Percentiles rank a stretch among this genome's conserved stretches.
These are phyloP conservation scores for Leptogaster cylindrica DNA, from an alignment of 2,888 invertebrate species.

Conservation along the genomic window DNA sequence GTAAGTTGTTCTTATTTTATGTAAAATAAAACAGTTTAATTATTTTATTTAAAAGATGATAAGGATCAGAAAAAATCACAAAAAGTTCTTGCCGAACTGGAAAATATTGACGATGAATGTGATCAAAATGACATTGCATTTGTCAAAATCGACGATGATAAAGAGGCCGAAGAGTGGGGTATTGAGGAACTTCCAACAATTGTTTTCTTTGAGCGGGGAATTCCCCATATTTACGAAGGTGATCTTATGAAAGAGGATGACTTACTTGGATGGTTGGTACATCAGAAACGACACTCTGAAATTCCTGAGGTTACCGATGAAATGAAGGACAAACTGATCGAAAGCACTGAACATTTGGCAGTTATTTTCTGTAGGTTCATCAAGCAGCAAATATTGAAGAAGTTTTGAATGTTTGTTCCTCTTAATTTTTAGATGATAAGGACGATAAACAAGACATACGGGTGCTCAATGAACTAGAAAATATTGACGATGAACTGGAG, in stretches of 20 bases:
- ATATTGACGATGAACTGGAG: constrained; percentile 89
- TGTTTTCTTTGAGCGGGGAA: constrained; percentile 76
- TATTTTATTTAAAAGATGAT: constrained; percentile 85
- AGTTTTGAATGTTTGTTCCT: constrained; percentile 6
- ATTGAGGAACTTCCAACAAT: constrained; percentile 83
- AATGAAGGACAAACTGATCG: constrained; percentile 90
- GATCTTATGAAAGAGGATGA: constrained; percentile 90
- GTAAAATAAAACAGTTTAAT: constrained; percentile 6
- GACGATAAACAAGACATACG: constrained; percentile 88
- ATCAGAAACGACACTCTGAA: constrained; percentile 88
- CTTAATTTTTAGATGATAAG: constrained; percentile 73
- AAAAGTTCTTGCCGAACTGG: constrained; percentile 80
- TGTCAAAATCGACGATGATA: constrained; percentile 88
- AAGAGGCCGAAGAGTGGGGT: constrained; percentile 88
- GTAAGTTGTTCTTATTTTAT: constrained; percentile 66
- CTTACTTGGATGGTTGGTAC: constrained; percentile 86
- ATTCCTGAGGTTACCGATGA: constrained; percentile 92
- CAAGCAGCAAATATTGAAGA: not conserved
- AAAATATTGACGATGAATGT: constrained; percentile 93
- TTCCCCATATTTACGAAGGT: constrained; percentile 79
- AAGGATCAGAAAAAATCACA: constrained; percentile 90
- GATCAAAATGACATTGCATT: constrained; percentile 91
- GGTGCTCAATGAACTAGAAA: constrained; percentile 86
- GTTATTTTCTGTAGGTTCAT: constrained; percentile 81
- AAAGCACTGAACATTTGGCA: constrained; percentile 79